phyloP scores from a whole-genome alignment of 2,797 vertebrate genomes.

The Poeciliopsis turneri region DNA sequence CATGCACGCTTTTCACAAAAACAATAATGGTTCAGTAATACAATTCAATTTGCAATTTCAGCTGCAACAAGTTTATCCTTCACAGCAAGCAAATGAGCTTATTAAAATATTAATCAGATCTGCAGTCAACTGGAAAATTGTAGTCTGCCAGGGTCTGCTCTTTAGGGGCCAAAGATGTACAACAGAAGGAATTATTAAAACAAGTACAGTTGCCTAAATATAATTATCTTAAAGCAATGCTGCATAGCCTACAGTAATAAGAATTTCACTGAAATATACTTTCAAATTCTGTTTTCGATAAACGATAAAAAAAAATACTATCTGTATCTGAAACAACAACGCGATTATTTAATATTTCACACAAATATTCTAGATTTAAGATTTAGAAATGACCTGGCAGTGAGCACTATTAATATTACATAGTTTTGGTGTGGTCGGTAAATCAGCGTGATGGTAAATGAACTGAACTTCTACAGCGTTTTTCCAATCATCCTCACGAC shows the following conservation, averaged over 20 bases:
- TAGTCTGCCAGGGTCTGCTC: neutral
- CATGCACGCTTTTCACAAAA: neutral
- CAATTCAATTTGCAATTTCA: constrained; percentile 14
- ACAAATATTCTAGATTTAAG: constrained; percentile 44
- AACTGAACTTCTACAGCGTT: no score
- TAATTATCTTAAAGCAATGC: constrained; percentile 6
- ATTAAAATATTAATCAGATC: neutral
- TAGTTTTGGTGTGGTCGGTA: neutral
- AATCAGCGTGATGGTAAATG: neutral
- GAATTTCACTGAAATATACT: constrained; percentile 5
- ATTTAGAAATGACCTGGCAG: constrained; percentile 9
- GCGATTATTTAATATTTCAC: constrained; percentile 39
- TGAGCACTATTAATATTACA: neutral
- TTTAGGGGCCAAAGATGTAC: constrained; percentile 12
- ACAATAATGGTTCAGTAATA: neutral
- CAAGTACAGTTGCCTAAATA: constrained; percentile 27
- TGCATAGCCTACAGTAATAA: constrained; percentile 43
- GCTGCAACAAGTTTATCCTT: neutral
- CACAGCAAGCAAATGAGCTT: constrained; percentile 9
- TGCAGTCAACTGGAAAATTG: neutral
- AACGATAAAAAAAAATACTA: neutral
- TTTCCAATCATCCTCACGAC: no score
- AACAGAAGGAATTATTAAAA: neutral
- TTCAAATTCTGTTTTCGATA: neutral
- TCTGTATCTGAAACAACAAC: constrained; percentile 9